Evolutionary conservation across 1,140 invertebrate species (phyloP), one percentile per base, ranked within the genome.

Genomic region (Bombus ignitus): DNA sequence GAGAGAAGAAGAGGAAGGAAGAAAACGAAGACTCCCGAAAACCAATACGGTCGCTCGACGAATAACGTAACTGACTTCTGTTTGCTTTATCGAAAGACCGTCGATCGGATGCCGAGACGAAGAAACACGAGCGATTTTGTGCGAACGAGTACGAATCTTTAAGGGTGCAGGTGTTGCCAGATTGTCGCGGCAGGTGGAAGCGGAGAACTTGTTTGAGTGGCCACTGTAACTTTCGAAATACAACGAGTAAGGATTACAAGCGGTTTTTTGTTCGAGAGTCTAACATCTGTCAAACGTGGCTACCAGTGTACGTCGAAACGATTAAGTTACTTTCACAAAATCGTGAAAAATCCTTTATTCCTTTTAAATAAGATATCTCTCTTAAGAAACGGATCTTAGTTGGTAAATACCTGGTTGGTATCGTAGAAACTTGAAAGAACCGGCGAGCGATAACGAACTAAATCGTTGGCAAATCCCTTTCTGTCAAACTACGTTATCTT

Each of bases 131-230:
- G 44, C 25, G 44, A 47, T 5, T 35, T 25, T 32, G 10, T 22
- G 10, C 13, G 18, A 53, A 8, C 47, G 47, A 22, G 18, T 44
- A 15, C 22, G 70, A 79, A 72, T 72, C 76, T 44, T 15, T 44
- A 25, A n/a, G 15, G 25, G 6, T 25, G 77, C 83, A 74, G 83
- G 68, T 80, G 77, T 53, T 73, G 25, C 28, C 73, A 28, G 44
- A 57, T 47, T 32, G 37, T 4, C 57, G 70, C 39, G n/a, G 66
- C 83, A 85, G 77, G 76, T 81, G 77, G 57, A 65, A 81, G 12
- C 9, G 57, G 12, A 28, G 9, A 32, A 73, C 57, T 71, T 18
- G 70, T 22, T 25, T 2, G 0, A n/a, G 28, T 6, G 47, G 0
- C 0, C n/a, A 6, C 42, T 32, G 18, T 18, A 32, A 15, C 42